phyloP scores from a whole-genome alignment of 2,113 vertebrate genomes.

The Paradoxurus hermaphroditus region DNA sequence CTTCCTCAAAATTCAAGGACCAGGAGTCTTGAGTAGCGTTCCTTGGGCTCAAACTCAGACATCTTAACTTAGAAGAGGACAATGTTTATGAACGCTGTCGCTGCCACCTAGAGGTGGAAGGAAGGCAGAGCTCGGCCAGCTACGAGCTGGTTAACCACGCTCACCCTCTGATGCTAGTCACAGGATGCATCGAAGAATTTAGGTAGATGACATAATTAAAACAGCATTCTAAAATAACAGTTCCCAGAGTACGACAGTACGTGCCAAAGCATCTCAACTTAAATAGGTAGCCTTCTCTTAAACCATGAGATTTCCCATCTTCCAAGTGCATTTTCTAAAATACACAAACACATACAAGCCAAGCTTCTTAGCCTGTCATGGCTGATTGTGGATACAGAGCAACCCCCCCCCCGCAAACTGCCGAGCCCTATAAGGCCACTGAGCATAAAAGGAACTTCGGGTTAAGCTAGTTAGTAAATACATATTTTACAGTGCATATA shows the following conservation, averaged over 20 bases:
- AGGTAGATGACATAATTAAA: background rate
- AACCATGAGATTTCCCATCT: background rate
- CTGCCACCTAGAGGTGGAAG: conserved; percentile 69
- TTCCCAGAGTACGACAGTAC: background rate
- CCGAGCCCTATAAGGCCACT: background rate
- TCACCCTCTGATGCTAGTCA: background rate
- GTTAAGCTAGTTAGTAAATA: background rate
- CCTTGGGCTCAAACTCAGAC: background rate
- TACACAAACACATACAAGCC: background rate
- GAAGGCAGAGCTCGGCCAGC: background rate
- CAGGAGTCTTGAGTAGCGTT: background rate
- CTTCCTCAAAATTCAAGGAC: conserved; percentile 21
- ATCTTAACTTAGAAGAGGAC: background rate
- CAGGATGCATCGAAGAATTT: background rate
- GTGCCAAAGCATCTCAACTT: background rate
- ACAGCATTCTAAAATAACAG: background rate
- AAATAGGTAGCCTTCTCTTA: background rate
- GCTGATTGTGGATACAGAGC: background rate
- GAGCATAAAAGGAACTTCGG: background rate
- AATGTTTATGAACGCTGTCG: conserved; percentile 22
- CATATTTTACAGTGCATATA: too few relatives aligned
- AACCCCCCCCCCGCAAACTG: background rate
- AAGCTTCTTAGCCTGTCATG: background rate
- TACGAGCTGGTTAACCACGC: background rate
- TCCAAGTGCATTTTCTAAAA: conserved; percentile 36